Conservation (phyloP, 2,888 invertebrate genomes). For the Gonocerus acuteangulatus region DNA sequence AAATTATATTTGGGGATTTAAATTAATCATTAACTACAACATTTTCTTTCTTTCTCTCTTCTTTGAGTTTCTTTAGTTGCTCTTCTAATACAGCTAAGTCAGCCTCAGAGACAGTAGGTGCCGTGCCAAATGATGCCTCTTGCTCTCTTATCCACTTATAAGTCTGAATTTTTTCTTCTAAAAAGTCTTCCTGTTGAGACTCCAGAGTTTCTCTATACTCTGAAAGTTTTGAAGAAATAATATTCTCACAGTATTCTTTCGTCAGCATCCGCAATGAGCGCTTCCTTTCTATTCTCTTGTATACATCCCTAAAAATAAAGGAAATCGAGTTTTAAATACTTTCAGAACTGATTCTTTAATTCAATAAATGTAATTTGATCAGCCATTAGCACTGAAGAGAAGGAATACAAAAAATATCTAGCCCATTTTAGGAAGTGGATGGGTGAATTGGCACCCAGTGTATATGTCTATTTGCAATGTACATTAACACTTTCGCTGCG, state of each 20-base stretch:
- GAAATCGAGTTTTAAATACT: no score
- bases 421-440: no score
- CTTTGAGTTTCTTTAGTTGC: slow-evolving; percentile 46
- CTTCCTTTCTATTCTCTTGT: slow-evolving; percentile 38
- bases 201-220: slow-evolving; percentile 60
- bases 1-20: no score
- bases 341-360: no score
- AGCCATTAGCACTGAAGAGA: no score
- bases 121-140: slow-evolving; percentile 58
- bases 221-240: slow-evolving; percentile 56
- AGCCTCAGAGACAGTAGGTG: slow-evolving; percentile 57
- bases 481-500: no score
- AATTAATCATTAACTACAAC: neutral
- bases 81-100: slow-evolving; percentile 56
- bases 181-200: slow-evolving; percentile 63
- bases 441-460: no score
- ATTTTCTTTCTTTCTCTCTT: slow-evolving; percentile 19
- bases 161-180: slow-evolving; percentile 62
- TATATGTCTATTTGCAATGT: no score
- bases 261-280: slow-evolving; percentile 64
- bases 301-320: slow-evolving; percentile 44
- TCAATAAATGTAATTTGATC: no score
- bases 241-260: slow-evolving; percentile 60
- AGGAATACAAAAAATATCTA: no score
- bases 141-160: slow-evolving; percentile 66